Conservation (phyloP, 2,797 vertebrate species). For the Takifugu ocellatus region DNA sequence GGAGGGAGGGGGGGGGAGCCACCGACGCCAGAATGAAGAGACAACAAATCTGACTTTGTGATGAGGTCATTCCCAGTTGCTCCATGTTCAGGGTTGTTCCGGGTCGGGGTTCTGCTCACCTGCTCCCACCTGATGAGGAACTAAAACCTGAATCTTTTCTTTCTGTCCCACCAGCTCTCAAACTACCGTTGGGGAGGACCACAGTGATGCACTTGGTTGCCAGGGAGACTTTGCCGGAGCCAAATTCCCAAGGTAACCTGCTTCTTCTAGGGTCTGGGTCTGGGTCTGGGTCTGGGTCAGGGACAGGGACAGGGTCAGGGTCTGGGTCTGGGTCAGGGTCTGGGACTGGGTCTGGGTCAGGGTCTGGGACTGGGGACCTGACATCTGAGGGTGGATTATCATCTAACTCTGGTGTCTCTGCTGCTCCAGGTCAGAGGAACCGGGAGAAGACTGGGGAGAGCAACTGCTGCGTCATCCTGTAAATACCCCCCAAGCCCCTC, state of each 20-base stretch:
- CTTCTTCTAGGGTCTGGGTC: constrained; percentile 2
- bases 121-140: neutral
- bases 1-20: constrained; percentile 44
- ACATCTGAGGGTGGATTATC: too few relatives aligned
- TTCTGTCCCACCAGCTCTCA: constrained; percentile 80
- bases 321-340: too few relatives aligned
- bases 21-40: constrained; percentile 38
- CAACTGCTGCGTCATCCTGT: constrained; percentile 99
- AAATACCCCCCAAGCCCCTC: constrained; percentile 55
- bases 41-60: constrained; percentile 5
- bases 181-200: constrained; percentile 96
- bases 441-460: constrained; percentile 98
- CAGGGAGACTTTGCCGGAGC: constrained; percentile 97
- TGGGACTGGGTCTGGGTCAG: too few relatives aligned
- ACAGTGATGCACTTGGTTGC: constrained; percentile 99
- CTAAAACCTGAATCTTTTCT: constrained; percentile 8
- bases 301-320: too few relatives aligned
- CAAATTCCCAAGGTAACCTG: constrained; percentile 96
- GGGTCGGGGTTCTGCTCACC: neutral
- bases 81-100: neutral
- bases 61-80: neutral
- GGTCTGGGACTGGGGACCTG: too few relatives aligned
- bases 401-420: constrained; percentile 18
- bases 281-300: too few relatives aligned
- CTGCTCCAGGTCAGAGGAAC: constrained; percentile 89